These are phyloP conservation scores for Gryllus bimaculatus DNA, from an alignment of 1,140 invertebrate genomes.

Conservation along the genomic window DNA sequence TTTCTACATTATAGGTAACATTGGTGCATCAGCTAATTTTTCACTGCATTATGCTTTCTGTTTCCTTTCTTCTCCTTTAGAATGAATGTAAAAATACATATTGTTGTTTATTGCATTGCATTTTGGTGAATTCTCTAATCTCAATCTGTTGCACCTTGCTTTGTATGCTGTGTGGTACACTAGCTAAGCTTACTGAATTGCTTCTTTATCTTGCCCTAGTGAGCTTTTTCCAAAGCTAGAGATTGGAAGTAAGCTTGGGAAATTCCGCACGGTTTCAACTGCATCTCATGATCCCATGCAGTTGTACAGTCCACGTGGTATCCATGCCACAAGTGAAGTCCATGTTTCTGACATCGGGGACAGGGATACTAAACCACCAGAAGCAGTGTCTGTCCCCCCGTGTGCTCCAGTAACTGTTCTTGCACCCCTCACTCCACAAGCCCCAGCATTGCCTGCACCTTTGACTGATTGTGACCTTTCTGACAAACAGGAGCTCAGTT, in stretches of 20 bases:
- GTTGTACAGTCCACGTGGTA: neutral
- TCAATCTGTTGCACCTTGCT: neutral
- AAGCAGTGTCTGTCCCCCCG: neutral
- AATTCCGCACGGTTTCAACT: slow-evolving; percentile 50
- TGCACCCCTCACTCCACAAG: neutral
- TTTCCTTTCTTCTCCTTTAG: neutral
- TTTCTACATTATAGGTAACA: slow-evolving; percentile 11
- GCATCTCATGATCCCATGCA: slow-evolving; percentile 20
- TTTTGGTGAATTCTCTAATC: neutral
- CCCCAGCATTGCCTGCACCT: neutral
- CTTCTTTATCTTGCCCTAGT: slow-evolving; percentile 29
- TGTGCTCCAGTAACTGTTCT: neutral
- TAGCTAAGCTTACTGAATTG: neutral
- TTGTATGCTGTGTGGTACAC: neutral
- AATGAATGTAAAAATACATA: slow-evolving; percentile 1
- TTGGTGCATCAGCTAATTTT: too few species aligned
- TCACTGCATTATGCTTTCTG: too few species aligned
- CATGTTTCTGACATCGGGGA: neutral
- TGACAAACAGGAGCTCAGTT: neutral
- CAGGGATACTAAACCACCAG: neutral
- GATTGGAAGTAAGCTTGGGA: slow-evolving; percentile 52
- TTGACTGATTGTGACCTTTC: neutral
- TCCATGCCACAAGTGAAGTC: neutral
- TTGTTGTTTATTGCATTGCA: neutral
- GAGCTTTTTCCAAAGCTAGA: slow-evolving; percentile 61